Evolutionary conservation across 2,888 invertebrate species (phyloP), one percentile per base, ranked within the genome.

Genomic region (Troides oblongomaculatus): DNA sequence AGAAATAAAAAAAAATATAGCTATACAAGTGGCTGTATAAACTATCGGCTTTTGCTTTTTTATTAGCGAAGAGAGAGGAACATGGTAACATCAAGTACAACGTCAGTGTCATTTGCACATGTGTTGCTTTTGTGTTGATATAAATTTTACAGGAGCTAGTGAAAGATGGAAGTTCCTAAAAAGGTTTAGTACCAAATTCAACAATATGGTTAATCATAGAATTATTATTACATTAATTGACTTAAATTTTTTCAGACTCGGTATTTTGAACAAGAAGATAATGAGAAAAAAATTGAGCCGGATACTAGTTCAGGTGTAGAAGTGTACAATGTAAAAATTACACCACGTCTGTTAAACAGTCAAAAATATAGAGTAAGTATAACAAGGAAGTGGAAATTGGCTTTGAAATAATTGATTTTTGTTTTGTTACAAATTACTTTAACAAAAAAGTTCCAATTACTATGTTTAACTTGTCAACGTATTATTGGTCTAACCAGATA

Each of bases 291-390:
- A 68, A 71, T 56, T 60, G 75, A 72, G 72, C 74, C 74, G 43
- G 18, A 68, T 12, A 39, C 61, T 53, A 72, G 64, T 63, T 64
- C 74, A 56, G 71, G 86, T 72, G 81, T 89, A 4, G 79, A 90
- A 81, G 85, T 89, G 21, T 90, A 79, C 72, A 88, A 87, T 70
- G 81, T 92, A 30, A 89, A 86, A 78, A 80, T 87, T 21, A 88
- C 85, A 18, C 81, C 84, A 30, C 77, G 75, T n/a, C 70, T 84
- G 63, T 36, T 85, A 46, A 85, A 83, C 72, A 73, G 73, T 60
- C 81, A 83, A 50, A 81, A 80, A 75, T 79, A 78, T 62, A 85
- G 84, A 79, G 90, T 90, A 80, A 76, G 75, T 73, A 57, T 63
- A 30, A 25, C 18, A 53, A n/a, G 1, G 4, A 50, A 50, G 1